Evolutionary conservation across 2,888 invertebrate species (phyloP).

Genomic region (Allophyes oxyacanthae): DNA sequence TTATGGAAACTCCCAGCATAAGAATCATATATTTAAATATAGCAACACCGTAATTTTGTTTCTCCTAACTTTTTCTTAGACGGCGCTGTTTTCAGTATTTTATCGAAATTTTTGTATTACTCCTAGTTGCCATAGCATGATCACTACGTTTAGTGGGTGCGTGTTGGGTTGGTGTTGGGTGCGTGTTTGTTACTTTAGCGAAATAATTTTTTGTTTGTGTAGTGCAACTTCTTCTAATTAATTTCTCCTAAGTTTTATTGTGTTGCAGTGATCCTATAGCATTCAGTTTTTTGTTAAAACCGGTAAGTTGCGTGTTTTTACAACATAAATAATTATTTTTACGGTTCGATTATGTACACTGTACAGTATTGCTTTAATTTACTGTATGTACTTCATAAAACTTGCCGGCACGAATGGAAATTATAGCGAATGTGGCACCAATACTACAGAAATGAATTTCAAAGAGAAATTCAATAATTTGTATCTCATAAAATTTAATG

Average conservation of each 20-base stretch:
- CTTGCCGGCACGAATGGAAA: slow-evolving; percentile 18
- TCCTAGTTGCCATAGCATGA: too few relatives aligned
- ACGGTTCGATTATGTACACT: slow-evolving; percentile 2
- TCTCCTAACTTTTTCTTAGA: too few relatives aligned
- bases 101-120: too few relatives aligned
- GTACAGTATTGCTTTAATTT: not conserved
- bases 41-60: too few relatives aligned
- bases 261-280: not conserved
- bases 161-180: too few relatives aligned
- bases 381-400: slow-evolving; percentile 11
- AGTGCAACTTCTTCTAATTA: slow-evolving; percentile 24
- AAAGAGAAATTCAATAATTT: not conserved
- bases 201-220: slow-evolving; percentile 23
- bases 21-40: too few relatives aligned
- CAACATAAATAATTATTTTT: slow-evolving; percentile 9
- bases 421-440: not conserved
- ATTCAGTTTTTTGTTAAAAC: not conserved
- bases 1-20: too few relatives aligned
- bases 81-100: too few relatives aligned
- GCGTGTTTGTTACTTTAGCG: slow-evolving; percentile 43
- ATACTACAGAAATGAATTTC: not conserved
- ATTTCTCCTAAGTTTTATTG: slow-evolving; percentile 15
- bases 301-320: slow-evolving; percentile 31
- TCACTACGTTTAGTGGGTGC: too few relatives aligned
- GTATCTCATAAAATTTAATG: not conserved